phyloP scores from a whole-genome alignment of 2,797 vertebrate genomes.

The Eurystomus glaucurus region DNA sequence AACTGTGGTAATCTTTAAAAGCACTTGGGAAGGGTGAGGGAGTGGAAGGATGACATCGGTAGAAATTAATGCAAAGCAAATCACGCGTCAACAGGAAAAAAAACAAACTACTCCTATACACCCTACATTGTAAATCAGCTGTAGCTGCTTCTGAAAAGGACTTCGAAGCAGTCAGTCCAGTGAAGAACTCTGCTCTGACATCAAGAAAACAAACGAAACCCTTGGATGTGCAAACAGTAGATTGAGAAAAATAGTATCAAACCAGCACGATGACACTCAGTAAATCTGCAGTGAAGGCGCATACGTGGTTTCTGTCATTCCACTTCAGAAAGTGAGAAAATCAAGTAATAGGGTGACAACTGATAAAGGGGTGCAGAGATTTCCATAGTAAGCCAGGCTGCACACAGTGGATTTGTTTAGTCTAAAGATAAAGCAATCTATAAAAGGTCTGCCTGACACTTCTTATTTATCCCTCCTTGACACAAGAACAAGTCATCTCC shows the following conservation, averaged over 20 bases:
- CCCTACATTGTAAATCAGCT: not conserved
- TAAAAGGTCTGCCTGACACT: constrained; percentile 11
- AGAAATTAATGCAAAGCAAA: constrained; percentile 23
- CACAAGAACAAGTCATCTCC: not conserved
- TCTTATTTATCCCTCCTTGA: constrained; percentile 31
- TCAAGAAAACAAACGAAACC: not conserved
- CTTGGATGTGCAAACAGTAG: not conserved
- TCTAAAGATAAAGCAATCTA: constrained; percentile 27
- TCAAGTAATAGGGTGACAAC: constrained; percentile 8
- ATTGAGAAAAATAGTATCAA: not conserved
- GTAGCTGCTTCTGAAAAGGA: not conserved
- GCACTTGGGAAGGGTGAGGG: not conserved
- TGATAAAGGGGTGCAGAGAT: constrained; percentile 13
- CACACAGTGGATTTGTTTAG: constrained; percentile 13
- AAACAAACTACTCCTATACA: constrained; percentile 11
- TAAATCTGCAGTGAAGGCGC: not conserved
- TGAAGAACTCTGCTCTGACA: not conserved
- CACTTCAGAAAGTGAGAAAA: not conserved
- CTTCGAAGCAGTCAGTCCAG: not conserved
- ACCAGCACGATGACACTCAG: not conserved
- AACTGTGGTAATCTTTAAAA: not conserved
- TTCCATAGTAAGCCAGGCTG: constrained; percentile 10
- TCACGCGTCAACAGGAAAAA: not conserved
- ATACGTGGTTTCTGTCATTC: not conserved
- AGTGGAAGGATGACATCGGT: constrained; percentile 10